Percentiles rank a stretch among this genome's conserved stretches.
These are phyloP conservation scores for Sebastes diaconus DNA, from an alignment of 2,797 vertebrate species.

Conservation along the genomic window DNA sequence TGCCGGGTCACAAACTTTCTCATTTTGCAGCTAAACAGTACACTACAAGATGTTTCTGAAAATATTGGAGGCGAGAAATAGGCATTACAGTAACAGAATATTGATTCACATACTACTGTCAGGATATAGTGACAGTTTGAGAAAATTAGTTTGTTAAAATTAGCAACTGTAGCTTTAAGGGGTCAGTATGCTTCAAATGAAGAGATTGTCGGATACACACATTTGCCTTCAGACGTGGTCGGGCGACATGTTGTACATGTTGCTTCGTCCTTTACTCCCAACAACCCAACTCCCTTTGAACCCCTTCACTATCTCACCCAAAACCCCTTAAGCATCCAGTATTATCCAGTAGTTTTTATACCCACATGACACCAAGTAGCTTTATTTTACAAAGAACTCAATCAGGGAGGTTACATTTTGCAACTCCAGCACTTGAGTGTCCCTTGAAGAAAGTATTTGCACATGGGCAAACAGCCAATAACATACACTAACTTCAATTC, in stretches of 20 bases:
- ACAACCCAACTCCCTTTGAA: neutral
- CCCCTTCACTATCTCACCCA: neutral
- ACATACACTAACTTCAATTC: neutral
- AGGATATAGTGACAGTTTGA: no score
- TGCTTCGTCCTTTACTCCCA: neutral
- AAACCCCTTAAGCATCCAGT: neutral
- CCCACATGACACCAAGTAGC: neutral
- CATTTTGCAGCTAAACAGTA: no score
- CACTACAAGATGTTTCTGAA: no score
- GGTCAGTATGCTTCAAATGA: no score
- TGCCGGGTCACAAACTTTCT: no score
- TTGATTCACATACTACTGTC: no score
- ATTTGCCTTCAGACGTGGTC: neutral
- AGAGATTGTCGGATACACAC: neutral
- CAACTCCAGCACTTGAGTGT: neutral
- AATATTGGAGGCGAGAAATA: no score
- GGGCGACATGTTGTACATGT: neutral
- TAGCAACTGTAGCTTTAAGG: no score
- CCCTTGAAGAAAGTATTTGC: neutral
- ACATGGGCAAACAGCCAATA: neutral
- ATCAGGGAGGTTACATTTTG: neutral
- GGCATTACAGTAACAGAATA: no score
- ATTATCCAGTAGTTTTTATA: neutral
- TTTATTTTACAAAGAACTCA: neutral
- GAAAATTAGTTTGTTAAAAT: no score